A percentile compares a stretch with the other conserved stretches of the same genome.
Evolutionary conservation across 2,888 invertebrate species (phyloP).

Genomic region (Melipona bicolor): DNA sequence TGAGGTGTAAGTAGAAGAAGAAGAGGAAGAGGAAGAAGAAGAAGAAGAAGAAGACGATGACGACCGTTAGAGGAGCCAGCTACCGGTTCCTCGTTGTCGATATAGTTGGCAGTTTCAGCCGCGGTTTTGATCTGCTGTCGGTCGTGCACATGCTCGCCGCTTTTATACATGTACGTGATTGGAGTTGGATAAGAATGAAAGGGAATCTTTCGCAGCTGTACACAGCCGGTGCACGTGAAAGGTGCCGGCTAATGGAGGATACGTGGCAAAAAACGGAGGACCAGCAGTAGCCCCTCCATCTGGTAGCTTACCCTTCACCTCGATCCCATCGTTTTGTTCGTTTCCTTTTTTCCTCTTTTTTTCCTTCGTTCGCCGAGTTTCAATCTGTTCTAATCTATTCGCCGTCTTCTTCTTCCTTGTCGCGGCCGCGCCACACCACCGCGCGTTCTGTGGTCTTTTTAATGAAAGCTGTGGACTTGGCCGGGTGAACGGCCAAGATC

Average conservation of each 20-base stretch:
- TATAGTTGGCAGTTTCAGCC: constrained; percentile 61
- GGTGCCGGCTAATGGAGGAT: constrained; percentile 63
- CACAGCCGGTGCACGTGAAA: constrained; percentile 63
- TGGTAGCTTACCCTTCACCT: constrained; percentile 54
- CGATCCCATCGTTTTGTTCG: constrained; percentile 41
- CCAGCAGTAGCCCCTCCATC: constrained; percentile 24
- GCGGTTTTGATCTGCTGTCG: constrained; percentile 72
- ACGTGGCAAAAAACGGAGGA: constrained; percentile 62
- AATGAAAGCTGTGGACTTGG: constrained; percentile 65
- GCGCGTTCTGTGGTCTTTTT: constrained; percentile 48
- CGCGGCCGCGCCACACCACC: neutral
- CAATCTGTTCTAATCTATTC: neutral
- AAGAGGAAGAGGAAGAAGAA: too few species aligned
- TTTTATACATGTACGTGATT: constrained; percentile 75
- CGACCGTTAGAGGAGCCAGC: neutral
- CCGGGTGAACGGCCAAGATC: constrained; percentile 76
- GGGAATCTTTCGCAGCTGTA: constrained; percentile 65
- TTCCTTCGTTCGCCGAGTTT: too few species aligned
- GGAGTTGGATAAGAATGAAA: constrained; percentile 74
- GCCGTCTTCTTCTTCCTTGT: too few species aligned
- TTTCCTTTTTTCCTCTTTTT: constrained; percentile 53
- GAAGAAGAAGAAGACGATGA: too few species aligned
- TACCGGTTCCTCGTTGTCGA: constrained; percentile 40
- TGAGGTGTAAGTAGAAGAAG: neutral
- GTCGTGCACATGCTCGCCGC: constrained; percentile 62